Conservation (phyloP, 1,140 invertebrate species). For the Rhyzopertha dominica region DNA sequence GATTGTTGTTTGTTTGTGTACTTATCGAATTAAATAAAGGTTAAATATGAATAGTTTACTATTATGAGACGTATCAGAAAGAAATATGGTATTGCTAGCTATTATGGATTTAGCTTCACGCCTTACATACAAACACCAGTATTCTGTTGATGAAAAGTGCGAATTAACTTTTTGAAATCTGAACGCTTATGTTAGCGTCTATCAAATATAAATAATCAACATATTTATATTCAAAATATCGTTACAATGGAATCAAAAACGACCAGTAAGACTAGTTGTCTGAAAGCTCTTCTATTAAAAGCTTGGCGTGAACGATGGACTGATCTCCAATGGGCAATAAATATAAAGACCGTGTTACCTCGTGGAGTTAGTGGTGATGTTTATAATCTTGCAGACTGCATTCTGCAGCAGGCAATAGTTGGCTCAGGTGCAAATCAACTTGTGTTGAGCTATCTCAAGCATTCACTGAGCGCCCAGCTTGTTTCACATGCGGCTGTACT, state of each 20-base stretch:
- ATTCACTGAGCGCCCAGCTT: conserved; percentile 83
- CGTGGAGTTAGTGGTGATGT: conserved; percentile 85
- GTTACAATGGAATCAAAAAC: conserved; percentile 68
- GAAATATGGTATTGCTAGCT: too few species aligned
- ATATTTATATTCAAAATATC: too few species aligned
- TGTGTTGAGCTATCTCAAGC: conserved; percentile 86
- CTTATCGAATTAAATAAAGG: too few species aligned
- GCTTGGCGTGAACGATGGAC: conserved; percentile 94
- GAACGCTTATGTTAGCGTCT: too few species aligned
- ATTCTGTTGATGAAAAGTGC: too few species aligned
- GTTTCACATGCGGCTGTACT: conserved; percentile 87
- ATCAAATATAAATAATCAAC: too few species aligned
- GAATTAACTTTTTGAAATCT: too few species aligned
- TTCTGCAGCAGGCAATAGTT: conserved; percentile 87
- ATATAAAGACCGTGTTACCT: conserved; percentile 81
- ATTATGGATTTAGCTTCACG: too few species aligned
- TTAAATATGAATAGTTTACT: too few species aligned
- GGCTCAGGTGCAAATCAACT: conserved; percentile 86
- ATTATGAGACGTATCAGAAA: too few species aligned
- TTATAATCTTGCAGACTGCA: conserved; percentile 87
- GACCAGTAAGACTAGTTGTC: conserved; percentile 75
- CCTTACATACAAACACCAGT: too few species aligned
- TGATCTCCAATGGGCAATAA: conserved; percentile 92
- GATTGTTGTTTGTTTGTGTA: too few species aligned
- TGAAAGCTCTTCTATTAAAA: conserved; percentile 78